Evolutionary conservation across 2,797 vertebrate genomes (phyloP).

Genomic region (Mus spretus): DNA sequence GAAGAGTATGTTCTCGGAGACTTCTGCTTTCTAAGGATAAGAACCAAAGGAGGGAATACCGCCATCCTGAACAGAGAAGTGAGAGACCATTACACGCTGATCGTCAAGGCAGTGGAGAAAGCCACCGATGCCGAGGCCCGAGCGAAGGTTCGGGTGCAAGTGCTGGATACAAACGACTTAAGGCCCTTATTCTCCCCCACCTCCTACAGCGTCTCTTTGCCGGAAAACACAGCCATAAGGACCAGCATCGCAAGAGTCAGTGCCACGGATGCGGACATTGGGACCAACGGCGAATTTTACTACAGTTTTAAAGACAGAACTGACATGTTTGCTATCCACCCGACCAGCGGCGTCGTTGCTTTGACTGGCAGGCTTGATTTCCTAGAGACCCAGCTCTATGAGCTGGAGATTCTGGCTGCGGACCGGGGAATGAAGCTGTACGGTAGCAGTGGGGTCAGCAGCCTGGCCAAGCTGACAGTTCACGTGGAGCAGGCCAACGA

Average conservation of each 20-base stretch:
- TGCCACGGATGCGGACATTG: conserved; percentile 98
- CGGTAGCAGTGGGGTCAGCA: conserved; percentile 98
- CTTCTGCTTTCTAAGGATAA: conserved; percentile 98
- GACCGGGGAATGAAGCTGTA: conserved; percentile 98
- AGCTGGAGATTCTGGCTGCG: conserved; percentile 97
- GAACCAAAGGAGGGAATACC: conserved; percentile 99
- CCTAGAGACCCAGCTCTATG: conserved; percentile 92
- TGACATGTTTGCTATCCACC: conserved; percentile 98
- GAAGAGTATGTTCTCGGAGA: conserved; percentile 97
- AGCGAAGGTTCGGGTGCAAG: conserved; percentile 94
- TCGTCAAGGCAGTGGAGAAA: conserved; percentile 96
- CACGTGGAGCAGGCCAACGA: conserved; percentile 96
- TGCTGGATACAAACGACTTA: conserved; percentile 99
- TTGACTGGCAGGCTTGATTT: conserved; percentile 96
- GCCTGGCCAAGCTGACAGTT: conserved; percentile 96
- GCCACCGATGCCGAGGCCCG: conserved; percentile 93
- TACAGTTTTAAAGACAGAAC: conserved; percentile 98
- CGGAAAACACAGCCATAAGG: conserved; percentile 96
- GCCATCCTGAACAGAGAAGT: conserved; percentile 99
- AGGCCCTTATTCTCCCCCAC: conserved; percentile 98
- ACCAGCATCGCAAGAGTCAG: conserved; percentile 96
- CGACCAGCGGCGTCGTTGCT: conserved; percentile 96
- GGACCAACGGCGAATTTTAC: conserved; percentile 99
- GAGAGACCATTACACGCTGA: conserved; percentile 96
- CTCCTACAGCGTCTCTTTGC: conserved; percentile 96